Conservation (phyloP, 37 sponge, comb jelly and placozoan genomes). For the Aplysina aerophoba region DNA sequence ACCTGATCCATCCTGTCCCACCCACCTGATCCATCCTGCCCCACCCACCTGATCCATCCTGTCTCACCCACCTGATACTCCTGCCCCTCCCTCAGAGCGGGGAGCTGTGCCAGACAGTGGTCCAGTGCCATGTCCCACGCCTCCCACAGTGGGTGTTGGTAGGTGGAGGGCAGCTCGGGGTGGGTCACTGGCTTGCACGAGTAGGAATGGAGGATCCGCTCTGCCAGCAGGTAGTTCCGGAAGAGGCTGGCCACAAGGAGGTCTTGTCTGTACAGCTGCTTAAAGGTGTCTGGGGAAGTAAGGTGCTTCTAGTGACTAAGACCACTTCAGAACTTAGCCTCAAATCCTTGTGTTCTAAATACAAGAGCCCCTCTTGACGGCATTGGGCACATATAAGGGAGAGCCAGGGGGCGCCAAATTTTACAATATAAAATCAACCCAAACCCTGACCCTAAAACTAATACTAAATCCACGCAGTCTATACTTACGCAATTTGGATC, state of each 20-base stretch:
- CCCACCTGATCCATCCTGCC: not conserved
- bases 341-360: too few relatives aligned
- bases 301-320: too few relatives aligned
- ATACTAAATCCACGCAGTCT: too few relatives aligned
- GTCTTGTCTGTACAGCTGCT: conserved; percentile 94
- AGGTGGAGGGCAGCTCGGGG: conserved; percentile 85
- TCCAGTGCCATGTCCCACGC: conserved; percentile 98
- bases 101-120: conserved; percentile 84
- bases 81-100: conserved; percentile 54
- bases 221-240: conserved; percentile 93
- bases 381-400: too few relatives aligned
- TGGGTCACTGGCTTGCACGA: conserved; percentile 87
- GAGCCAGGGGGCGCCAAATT: too few relatives aligned
- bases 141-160: conserved; percentile 90
- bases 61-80: conserved; percentile 60
- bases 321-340: too few relatives aligned
- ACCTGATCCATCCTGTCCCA: not conserved
- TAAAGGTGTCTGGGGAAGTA: conserved; percentile 76
- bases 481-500: too few relatives aligned
- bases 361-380: too few relatives aligned
- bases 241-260: conserved; percentile 95
- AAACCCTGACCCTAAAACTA: too few relatives aligned
- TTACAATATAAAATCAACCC: too few relatives aligned
- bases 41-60: not conserved
- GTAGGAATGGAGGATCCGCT: conserved; percentile 91